Percentiles rank a stretch among this genome's conserved stretches.
Conservation (phyloP, 2,888 invertebrate species). For the Eupithecia vulgata region DNA sequence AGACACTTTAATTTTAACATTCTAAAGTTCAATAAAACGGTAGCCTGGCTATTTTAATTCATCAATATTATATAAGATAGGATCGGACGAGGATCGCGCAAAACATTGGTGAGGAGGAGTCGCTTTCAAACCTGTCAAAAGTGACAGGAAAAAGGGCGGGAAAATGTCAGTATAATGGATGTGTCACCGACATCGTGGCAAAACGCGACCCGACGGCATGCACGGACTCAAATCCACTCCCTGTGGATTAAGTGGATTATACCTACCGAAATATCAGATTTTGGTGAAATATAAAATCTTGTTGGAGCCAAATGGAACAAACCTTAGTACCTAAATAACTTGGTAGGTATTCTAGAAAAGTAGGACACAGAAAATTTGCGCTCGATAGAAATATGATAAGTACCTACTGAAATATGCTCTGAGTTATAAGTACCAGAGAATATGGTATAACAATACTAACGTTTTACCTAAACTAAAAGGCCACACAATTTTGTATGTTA, state of each 20-base stretch:
- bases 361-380: neutral
- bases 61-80: constrained; percentile 54
- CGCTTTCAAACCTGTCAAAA: constrained; percentile 82
- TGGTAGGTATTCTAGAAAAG: neutral
- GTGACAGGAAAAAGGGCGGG: constrained; percentile 81
- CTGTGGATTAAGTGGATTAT: constrained; percentile 66
- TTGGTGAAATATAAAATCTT: constrained; percentile 57
- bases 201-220: constrained; percentile 72
- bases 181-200: constrained; percentile 79
- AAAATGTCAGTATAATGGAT: constrained; percentile 83
- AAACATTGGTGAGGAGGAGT: constrained; percentile 78
- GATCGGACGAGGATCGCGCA: constrained; percentile 61
- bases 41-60: constrained; percentile 48
- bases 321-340: neutral
- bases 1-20: constrained; percentile 36
- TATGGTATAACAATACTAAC: too few relatives aligned
- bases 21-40: constrained; percentile 32
- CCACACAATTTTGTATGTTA: neutral
- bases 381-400: neutral
- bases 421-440: too few relatives aligned
- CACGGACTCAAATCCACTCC: constrained; percentile 68
- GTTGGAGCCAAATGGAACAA: neutral
- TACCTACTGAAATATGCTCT: too few relatives aligned
- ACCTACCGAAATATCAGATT: constrained; percentile 56
- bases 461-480: neutral